Base-by-base conservation (phyloP, 2,797 vertebrate genomes). In the Botia almorhae region DNA sequence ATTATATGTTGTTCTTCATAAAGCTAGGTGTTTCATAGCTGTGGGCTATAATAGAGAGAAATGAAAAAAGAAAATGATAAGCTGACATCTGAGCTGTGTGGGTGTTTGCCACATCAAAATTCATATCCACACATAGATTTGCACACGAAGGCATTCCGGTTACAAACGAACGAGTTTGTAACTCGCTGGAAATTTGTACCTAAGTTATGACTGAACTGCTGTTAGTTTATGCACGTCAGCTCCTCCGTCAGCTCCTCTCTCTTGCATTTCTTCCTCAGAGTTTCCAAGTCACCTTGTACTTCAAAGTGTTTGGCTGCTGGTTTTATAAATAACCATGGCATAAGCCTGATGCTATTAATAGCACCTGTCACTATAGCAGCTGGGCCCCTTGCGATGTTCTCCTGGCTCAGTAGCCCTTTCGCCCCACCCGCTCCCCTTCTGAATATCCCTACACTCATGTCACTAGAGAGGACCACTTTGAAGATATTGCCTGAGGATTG, bases 311-410 rank as follows among this genome's bases (percentile, higher is more conserved):
- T 16, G 63, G 60, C 81, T 85, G 77, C 80, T 74, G 79, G 48
- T 71, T 84, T 80, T 87, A 87, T 89, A 88, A 87, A 88, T 88
- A 89, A 83, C 85, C 75, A 53, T 60, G 72, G 71, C 71, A 82
- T 61, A 84, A 83, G 82, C 81, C 87, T 82, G 76, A 75, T 56
- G 83, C 83, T 89, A 89, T 85, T 84, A 85, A 87, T 89, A 89
- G 83, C 76, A 81, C 72, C 80, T 78, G 81, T 87, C 80, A 82
- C 82, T 63, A 85, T 69, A 81, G 74, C 77, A 84, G 84, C 82
- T 87, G 80, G 51, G 81, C 56, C 83, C 21, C 21, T 68, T 82
- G 61, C 64, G 78, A 73, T 55, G 39, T 43, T 58, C 48, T 64
- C 50, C 74, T 39, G 16, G 67, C 65, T 68, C 50, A 21, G 14